A percentile compares a stretch with the other conserved stretches of the same genome.
Conservation (phyloP, 2,113 vertebrate species). For the Motacilla tschutschensis region DNA sequence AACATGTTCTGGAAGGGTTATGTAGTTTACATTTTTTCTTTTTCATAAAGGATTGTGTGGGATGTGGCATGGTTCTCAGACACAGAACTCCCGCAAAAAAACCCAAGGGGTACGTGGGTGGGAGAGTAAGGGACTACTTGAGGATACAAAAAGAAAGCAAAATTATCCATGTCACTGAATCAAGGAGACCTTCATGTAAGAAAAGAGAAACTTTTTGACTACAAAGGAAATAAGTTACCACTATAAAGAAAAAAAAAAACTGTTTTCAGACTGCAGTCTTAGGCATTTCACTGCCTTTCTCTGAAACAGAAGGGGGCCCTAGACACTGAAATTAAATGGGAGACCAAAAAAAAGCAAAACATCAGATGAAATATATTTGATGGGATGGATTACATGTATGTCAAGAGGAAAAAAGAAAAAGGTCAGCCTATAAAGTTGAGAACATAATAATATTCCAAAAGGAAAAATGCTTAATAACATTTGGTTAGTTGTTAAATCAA, state of each 20-base stretch:
- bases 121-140: background rate
- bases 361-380: slow-evolving; percentile 19
- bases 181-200: background rate
- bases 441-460: slow-evolving; percentile 29
- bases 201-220: background rate
- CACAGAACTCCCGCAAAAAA: background rate
- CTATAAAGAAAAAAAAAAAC: background rate
- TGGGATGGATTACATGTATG: background rate
- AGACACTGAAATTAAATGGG: background rate
- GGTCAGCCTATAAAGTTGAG: slow-evolving; percentile 10
- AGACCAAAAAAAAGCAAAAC: background rate
- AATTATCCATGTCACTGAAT: slow-evolving; percentile 8
- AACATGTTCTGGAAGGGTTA: slow-evolving; percentile 56
- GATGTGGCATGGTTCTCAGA: slow-evolving; percentile 6
- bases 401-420: slow-evolving; percentile 1
- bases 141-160: background rate
- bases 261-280: background rate
- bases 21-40: slow-evolving; percentile 54
- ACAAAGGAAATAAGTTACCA: background rate
- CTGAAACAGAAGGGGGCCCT: slow-evolving; percentile 10
- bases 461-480: slow-evolving; percentile 12
- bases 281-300: slow-evolving; percentile 7
- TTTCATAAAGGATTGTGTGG: slow-evolving; percentile 50
- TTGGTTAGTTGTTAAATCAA: background rate
- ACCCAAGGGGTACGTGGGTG: background rate